phyloP scores from a whole-genome alignment of 2,888 invertebrate species.

The Clepsis dumicolana region DNA sequence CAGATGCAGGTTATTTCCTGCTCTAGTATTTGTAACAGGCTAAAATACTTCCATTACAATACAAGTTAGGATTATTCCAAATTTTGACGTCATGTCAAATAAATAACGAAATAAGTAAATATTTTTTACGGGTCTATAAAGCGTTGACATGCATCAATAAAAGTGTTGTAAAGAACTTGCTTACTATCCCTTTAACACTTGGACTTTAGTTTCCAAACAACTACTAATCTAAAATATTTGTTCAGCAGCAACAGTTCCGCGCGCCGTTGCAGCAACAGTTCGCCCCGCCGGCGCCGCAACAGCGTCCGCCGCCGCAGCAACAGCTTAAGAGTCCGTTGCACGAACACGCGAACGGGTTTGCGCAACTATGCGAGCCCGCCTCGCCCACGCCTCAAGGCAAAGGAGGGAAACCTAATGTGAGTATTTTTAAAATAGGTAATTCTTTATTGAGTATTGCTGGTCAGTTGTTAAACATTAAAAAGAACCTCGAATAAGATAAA shows the following conservation, averaged over 20 bases:
- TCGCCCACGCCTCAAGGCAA: slow-evolving; percentile 81
- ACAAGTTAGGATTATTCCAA: too few relatives aligned
- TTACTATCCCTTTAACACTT: too few relatives aligned
- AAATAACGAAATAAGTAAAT: too few relatives aligned
- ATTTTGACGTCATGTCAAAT: too few relatives aligned
- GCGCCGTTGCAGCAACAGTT: slow-evolving; percentile 80
- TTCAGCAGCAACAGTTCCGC: slow-evolving; percentile 76
- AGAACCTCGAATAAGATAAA: too few relatives aligned
- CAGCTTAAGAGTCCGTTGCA: slow-evolving; percentile 87
- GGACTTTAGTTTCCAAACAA: too few relatives aligned
- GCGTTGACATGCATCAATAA: too few relatives aligned
- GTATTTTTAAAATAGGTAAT: neutral
- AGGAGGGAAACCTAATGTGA: slow-evolving; percentile 57
- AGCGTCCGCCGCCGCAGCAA: slow-evolving; percentile 76
- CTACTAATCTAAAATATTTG: neutral
- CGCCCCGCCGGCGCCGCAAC: slow-evolving; percentile 72
- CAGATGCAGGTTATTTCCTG: slow-evolving; percentile 76
- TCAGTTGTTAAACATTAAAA: too few relatives aligned
- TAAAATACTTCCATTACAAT: too few relatives aligned
- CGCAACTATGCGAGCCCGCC: slow-evolving; percentile 87
- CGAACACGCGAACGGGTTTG: slow-evolving; percentile 81
- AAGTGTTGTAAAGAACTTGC: too few relatives aligned
- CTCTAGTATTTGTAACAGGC: neutral
- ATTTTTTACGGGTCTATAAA: too few relatives aligned
- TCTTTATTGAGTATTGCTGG: too few relatives aligned